Conservation (phyloP, 2,113 vertebrate genomes). For the Platanista minor region DNA sequence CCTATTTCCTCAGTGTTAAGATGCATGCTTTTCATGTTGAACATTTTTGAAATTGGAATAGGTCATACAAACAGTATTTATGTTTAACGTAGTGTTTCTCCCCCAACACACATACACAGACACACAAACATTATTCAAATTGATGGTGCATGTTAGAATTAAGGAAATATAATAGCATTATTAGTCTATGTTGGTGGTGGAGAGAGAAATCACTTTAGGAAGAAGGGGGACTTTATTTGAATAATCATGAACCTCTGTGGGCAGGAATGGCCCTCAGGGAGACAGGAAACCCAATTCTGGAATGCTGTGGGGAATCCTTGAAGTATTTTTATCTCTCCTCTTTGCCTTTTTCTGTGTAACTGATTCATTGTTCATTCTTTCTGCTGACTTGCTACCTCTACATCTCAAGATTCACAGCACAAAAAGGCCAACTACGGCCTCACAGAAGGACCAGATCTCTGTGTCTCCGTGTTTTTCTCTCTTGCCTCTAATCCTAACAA, state of each 20-base stretch:
- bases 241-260: not conserved
- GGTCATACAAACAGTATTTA: not conserved
- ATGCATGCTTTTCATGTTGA: not conserved
- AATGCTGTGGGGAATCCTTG: not conserved
- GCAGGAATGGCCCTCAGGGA: not conserved
- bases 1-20: constrained; percentile 1
- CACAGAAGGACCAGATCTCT: not conserved
- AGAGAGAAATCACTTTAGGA: not conserved
- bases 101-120: not conserved
- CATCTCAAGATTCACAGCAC: not conserved
- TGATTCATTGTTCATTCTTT: not conserved
- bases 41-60: not conserved
- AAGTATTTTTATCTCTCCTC: not conserved
- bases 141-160: not conserved
- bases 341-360: not conserved
- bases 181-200: not conserved
- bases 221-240: not conserved
- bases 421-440: not conserved
- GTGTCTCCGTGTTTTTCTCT: not conserved
- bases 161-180: not conserved
- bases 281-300: not conserved
- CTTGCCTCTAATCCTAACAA: not conserved
- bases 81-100: not conserved
- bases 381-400: not conserved
- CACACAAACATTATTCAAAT: not conserved